Conservation (phyloP, 2,113 vertebrate genomes). For the Aldabrachelys gigantea region DNA sequence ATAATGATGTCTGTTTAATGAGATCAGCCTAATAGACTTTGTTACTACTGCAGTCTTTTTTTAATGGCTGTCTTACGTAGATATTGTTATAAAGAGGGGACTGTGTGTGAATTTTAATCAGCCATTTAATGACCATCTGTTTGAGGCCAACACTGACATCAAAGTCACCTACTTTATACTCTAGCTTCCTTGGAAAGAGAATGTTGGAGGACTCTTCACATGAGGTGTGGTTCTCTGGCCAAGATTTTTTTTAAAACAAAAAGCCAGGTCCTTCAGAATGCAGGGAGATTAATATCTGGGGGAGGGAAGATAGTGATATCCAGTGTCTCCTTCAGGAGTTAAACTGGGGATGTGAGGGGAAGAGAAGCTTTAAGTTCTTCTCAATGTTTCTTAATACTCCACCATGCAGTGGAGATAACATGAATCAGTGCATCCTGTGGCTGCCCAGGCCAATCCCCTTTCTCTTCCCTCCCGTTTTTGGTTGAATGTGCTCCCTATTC, state of each 20-base stretch:
- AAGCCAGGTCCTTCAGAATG: neutral
- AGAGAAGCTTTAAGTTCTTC: neutral
- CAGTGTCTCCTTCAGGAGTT: neutral
- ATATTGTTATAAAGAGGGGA: neutral
- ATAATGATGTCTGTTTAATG: neutral
- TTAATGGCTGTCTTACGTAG: neutral
- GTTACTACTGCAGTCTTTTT: neutral
- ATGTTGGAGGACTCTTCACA: neutral
- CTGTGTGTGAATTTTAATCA: neutral
- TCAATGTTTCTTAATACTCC: neutral
- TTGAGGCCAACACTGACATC: neutral
- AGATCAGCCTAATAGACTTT: neutral
- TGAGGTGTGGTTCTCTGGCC: neutral
- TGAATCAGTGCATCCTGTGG: neutral
- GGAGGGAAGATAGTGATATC: neutral
- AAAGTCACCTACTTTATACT: neutral
- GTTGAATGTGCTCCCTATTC: neutral
- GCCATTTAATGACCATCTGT: neutral
- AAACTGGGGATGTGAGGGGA: neutral
- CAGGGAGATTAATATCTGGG: neutral
- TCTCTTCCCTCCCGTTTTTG: neutral
- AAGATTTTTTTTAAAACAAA: neutral
- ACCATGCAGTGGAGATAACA: neutral
- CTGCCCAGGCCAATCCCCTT: neutral
- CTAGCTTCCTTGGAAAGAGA: neutral